Conservation (phyloP, 1,140 invertebrate genomes). For the Tetragonula clypearis region DNA sequence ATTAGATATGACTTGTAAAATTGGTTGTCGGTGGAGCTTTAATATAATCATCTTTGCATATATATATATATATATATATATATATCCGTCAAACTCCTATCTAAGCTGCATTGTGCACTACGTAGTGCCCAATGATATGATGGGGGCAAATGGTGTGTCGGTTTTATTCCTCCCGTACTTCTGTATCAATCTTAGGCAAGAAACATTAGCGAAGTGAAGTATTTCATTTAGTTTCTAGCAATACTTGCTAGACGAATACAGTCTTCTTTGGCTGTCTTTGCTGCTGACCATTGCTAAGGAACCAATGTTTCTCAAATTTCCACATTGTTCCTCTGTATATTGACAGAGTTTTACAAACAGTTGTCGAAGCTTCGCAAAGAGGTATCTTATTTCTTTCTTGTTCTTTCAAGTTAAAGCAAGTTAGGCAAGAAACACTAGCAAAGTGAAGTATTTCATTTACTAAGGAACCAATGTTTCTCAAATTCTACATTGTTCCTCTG, state of each 20-base stretch:
- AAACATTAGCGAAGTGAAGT: neutral
- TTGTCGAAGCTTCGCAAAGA: neutral
- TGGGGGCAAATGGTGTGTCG: neutral
- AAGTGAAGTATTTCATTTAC: too few species aligned
- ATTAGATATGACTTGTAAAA: slow-evolving; percentile 22
- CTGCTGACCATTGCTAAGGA: neutral
- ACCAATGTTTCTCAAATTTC: neutral
- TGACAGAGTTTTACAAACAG: slow-evolving; percentile 3
- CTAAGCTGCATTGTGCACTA: neutral
- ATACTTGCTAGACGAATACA: neutral
- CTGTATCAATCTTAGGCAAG: slow-evolving; percentile 8
- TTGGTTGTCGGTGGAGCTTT: slow-evolving; percentile 24
- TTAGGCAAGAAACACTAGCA: too few species aligned
- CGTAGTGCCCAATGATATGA: slow-evolving; percentile 13
- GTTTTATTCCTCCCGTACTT: slow-evolving; percentile 3
- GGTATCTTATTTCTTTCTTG: neutral
- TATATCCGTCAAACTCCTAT: slow-evolving; percentile 35
- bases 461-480: neutral
- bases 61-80: slow-evolving; percentile 35
- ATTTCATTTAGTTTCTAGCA: slow-evolving; percentile 14
- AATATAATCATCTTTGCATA: slow-evolving; percentile 29
- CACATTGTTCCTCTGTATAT: neutral
- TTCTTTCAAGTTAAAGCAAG: neutral
- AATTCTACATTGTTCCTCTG: neutral
- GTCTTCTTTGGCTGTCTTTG: slow-evolving; percentile 35